Percentiles rank a stretch among this genome's conserved stretches.
These are phyloP conservation scores for Hyla sarda DNA, from an alignment of 2,113 vertebrate species.

Conservation along the genomic window DNA sequence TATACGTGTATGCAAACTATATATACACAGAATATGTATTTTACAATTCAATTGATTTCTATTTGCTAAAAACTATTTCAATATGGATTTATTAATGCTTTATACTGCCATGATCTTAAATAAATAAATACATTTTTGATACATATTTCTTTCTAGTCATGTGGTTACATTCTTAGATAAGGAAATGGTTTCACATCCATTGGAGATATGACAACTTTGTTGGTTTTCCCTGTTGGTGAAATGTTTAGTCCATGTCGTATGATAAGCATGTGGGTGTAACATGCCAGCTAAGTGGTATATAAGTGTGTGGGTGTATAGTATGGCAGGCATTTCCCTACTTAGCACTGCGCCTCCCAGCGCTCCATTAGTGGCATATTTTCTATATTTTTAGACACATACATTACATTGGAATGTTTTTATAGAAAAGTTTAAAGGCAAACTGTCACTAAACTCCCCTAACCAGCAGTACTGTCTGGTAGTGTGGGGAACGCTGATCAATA, in stretches of 20 bases:
- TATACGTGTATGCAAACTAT: no score
- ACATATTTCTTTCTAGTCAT: not conserved
- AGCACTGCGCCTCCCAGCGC: not conserved
- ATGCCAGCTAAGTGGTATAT: not conserved
- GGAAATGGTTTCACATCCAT: not conserved
- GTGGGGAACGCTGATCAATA: no score
- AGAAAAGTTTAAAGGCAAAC: not conserved
- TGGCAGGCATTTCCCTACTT: not conserved
- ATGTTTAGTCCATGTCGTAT: not conserved
- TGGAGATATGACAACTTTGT: not conserved
- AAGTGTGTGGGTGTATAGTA: not conserved
- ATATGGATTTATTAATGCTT: no score
- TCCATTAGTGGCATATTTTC: not conserved
- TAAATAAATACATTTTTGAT: no score
- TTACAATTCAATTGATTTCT: no score
- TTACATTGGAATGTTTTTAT: not conserved
- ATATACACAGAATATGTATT: no score
- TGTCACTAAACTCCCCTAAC: no score
- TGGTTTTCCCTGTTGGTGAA: not conserved
- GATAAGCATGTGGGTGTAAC: constrained; percentile 29
- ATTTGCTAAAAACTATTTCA: no score
- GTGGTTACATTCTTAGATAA: not conserved
- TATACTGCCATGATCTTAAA: no score
- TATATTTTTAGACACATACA: constrained; percentile 7
- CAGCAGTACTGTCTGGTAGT: no score